These are phyloP conservation scores for Drosophila kanapiae DNA, from an alignment of 1,140 invertebrate species.

Conservation along the genomic window DNA sequence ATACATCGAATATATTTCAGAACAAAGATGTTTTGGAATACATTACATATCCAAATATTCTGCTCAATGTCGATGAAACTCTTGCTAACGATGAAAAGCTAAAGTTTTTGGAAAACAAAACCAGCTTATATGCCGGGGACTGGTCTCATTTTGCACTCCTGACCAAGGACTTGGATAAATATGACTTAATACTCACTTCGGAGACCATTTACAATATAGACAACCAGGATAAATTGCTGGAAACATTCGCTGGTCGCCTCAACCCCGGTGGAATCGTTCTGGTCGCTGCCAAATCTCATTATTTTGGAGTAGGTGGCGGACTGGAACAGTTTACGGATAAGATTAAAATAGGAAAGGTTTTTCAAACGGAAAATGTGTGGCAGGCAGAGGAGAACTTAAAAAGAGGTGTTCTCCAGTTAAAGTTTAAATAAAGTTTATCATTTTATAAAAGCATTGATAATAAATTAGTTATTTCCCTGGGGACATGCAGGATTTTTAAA, in stretches of 20 bases:
- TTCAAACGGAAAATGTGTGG: slow-evolving; percentile 87
- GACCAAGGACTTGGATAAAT: slow-evolving; percentile 86
- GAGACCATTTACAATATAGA: slow-evolving; percentile 96
- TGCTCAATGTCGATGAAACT: slow-evolving; percentile 88
- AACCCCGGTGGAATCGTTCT: slow-evolving; percentile 89
- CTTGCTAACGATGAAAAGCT: slow-evolving; percentile 76
- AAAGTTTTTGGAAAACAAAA: slow-evolving; percentile 81
- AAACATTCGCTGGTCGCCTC: slow-evolving; percentile 89
- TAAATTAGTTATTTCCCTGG: background rate
- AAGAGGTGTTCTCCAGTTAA: slow-evolving; percentile 87
- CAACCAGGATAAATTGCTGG: slow-evolving; percentile 91
- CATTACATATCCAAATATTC: slow-evolving; percentile 92
- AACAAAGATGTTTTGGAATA: slow-evolving; percentile 78
- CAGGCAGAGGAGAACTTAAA: slow-evolving; percentile 87
- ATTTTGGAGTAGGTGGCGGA: slow-evolving; percentile 96
- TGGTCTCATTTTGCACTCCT: slow-evolving; percentile 89
- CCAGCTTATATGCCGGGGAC: slow-evolving; percentile 92
- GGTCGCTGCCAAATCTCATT: slow-evolving; percentile 94
- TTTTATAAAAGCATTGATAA: background rate
- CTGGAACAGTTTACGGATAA: slow-evolving; percentile 90
- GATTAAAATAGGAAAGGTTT: slow-evolving; percentile 86
- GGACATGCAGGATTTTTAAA: no score
- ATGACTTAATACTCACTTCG: slow-evolving; percentile 94
- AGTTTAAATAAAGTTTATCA: slow-evolving; percentile 49
- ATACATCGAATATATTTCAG: slow-evolving; percentile 35